These are phyloP conservation scores for Lophotis ruficrista DNA, from an alignment of 2,113 vertebrate species.

Conservation along the genomic window DNA sequence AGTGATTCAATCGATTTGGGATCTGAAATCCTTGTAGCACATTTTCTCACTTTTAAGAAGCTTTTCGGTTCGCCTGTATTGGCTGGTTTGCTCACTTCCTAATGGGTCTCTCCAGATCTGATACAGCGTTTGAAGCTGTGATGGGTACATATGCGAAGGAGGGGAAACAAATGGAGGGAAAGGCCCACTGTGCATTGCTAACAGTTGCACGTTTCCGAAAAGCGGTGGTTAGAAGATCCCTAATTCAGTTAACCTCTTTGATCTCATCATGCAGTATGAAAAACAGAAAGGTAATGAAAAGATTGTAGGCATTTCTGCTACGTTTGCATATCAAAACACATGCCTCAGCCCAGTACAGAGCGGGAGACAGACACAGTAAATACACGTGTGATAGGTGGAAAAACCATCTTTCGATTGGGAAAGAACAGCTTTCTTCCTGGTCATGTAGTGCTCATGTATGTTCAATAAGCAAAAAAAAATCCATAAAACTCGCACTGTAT, in stretches of 20 bases:
- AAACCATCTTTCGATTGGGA: background rate
- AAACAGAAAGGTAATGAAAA: slow-evolving; percentile 1
- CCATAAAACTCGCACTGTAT: background rate
- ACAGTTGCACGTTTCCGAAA: background rate
- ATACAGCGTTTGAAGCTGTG: background rate
- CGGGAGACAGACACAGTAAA: background rate
- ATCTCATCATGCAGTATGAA: background rate
- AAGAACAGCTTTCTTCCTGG: background rate
- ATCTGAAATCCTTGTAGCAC: slow-evolving; percentile 24
- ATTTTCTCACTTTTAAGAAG: slow-evolving; percentile 30
- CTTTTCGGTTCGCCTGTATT: background rate
- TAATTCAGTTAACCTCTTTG: slow-evolving; percentile 42
- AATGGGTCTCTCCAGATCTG: slow-evolving; percentile 18
- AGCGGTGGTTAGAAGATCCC: background rate
- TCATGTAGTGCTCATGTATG: background rate
- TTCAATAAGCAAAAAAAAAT: background rate
- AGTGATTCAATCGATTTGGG: slow-evolving; percentile 20
- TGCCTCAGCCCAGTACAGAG: accelerated
- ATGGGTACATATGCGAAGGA: background rate
- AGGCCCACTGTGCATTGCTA: background rate
- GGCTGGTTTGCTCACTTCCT: background rate
- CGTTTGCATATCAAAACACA: background rate
- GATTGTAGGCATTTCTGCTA: background rate
- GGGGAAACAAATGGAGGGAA: background rate
- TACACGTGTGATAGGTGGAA: background rate